Evolutionary conservation across 2,797 vertebrate genomes (phyloP), one percentile per base, ranked within the genome.

Genomic region (Scleropages formosus): DNA sequence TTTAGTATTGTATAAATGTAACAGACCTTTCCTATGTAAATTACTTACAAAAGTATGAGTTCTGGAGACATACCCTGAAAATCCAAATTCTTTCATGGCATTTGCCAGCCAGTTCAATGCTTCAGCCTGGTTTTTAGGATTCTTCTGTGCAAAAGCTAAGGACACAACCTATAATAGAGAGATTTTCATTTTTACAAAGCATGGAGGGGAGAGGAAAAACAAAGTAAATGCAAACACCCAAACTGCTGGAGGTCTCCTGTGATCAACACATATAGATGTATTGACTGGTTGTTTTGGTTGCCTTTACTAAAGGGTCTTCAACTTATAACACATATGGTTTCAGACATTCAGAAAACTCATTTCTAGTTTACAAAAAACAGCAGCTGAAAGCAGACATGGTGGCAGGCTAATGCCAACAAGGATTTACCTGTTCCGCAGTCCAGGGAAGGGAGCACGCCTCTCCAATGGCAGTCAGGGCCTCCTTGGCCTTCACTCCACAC

Each of bases 51-150:
- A 39, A 8, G 12, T 24, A 27, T 27, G 18, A 39, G 11, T 56
- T 2, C n/a, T 7, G 47, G 10, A 15, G 4, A 87, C 92, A 80
- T 90, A 98, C 98, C 97, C 98, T 78, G 93, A 87, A 89, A 99
- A 99, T 39, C 98, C 96, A 89, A 99, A 99, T 87, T 99, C 98
- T 88, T 98, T 98, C 88, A 99, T 98, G 64, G 96, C 96, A 82
- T 95, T 96, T 64, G 96, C 92, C 73, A 99, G 87, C 98, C 98
- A 99, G 84, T 95, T 99, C 69, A 99, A 90, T 1, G 94, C 90
- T 91, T 99, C 98, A 0, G 98, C 96, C 73, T 99, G 98, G 86
- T 98, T 99, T 89, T 99, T 99, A 60, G 98, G 98, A 86, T 99
- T 99, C 90, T 99, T 99, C 83, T 99, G 98, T 63, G 96, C 90